phyloP scores from a whole-genome alignment of 2,797 vertebrate genomes.

The Clarias pachynema region DNA sequence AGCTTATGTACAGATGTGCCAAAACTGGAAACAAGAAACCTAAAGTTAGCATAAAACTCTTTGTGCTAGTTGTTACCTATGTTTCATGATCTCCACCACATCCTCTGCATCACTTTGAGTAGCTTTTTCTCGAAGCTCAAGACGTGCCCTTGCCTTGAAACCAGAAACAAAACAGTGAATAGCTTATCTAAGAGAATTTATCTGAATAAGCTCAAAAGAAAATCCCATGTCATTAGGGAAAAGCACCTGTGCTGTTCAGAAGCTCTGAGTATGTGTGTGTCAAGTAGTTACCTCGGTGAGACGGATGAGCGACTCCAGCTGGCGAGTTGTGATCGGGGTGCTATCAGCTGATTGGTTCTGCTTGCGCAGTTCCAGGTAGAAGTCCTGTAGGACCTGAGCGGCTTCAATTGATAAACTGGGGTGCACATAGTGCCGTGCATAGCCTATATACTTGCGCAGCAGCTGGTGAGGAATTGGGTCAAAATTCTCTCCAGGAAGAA shows the following conservation, averaged over 20 bases:
- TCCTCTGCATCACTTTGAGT: constrained; percentile 91
- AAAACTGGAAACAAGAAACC: background rate
- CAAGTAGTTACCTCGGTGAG: constrained; percentile 83
- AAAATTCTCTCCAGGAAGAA: constrained; percentile 77
- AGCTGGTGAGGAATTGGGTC: constrained; percentile 89
- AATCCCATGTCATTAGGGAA: background rate
- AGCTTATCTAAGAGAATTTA: background rate
- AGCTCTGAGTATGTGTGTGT: background rate
- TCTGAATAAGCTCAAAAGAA: background rate
- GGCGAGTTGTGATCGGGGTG: constrained; percentile 93
- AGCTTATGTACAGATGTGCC: background rate
- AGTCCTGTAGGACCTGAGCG: constrained; percentile 86
- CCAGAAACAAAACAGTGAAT: constrained; percentile 21
- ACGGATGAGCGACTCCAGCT: constrained; percentile 93
- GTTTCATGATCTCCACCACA: constrained; percentile 97
- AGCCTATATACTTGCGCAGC: constrained; percentile 92
- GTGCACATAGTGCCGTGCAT: constrained; percentile 92
- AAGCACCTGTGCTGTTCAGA: background rate
- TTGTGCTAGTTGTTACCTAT: constrained; percentile 77
- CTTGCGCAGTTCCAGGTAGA: constrained; percentile 91
- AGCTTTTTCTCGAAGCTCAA: constrained; percentile 90
- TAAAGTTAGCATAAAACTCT: background rate
- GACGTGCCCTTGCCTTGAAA: constrained; percentile 86
- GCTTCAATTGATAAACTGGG: constrained; percentile 87
- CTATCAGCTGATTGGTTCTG: constrained; percentile 85